A percentile compares a stretch with the other conserved stretches of the same genome.
These are phyloP conservation scores for Athalia circularis DNA, from an alignment of 2,888 invertebrate genomes.

Conservation along the genomic window DNA sequence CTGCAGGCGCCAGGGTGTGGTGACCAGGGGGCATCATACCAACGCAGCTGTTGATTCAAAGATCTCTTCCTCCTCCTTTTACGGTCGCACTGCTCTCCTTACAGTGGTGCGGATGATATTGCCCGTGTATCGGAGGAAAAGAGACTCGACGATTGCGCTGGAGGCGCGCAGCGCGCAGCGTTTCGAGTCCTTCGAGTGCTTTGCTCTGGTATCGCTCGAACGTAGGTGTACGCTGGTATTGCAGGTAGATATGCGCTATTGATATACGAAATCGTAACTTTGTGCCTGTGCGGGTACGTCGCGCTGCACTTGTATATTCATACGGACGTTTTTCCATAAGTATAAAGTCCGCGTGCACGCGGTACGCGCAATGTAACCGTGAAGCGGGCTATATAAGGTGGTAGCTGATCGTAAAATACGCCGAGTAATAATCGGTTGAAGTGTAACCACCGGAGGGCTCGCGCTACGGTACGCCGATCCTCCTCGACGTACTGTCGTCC, in stretches of 20 bases:
- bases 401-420: conserved; percentile 50
- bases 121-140: too few species aligned
- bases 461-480: background rate
- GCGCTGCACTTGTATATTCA: too few species aligned
- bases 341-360: background rate
- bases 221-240: too few species aligned
- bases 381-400: conserved; percentile 50
- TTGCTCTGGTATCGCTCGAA: too few species aligned
- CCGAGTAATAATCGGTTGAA: conserved; percentile 54
- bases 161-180: too few species aligned
- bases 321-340: too few species aligned
- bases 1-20: conserved; percentile 47
- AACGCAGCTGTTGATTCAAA: conserved; percentile 28
- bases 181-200: too few species aligned
- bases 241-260: too few species aligned
- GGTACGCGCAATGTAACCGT: background rate
- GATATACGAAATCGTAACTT: too few species aligned
- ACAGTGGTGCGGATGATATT: too few species aligned
- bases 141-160: too few species aligned
- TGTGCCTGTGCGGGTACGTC: too few species aligned
- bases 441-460: background rate
- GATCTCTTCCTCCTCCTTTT: conserved; percentile 8
- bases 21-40: conserved; percentile 27
- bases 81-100: conserved; percentile 1
- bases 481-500: conserved; percentile 1